Evolutionary conservation across 1,140 invertebrate genomes (phyloP), one percentile per base, ranked within the genome.

Genomic region (Druon quercuslanigerum): DNA sequence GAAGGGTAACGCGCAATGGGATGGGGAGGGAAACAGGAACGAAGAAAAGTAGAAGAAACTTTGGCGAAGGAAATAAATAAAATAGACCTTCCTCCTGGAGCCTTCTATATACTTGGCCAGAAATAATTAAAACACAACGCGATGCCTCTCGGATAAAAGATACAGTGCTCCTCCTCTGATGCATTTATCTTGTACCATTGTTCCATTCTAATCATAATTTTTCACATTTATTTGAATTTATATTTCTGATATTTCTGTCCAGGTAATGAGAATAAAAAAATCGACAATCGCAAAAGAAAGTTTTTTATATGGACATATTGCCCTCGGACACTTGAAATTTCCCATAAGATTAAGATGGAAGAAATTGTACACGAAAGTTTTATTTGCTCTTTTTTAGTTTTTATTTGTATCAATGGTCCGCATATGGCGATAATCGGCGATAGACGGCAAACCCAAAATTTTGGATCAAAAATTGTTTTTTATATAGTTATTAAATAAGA

Each of bases 61-160:
- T 66, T 7, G 57, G 52, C 17, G 52, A 46, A 66, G 60, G 60
- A 66, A 66, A 66, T 66, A 66, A 66, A 66, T 66, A 66, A 66
- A 66, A 40, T 66, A 66, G 60, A 66, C 16, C 13, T 20, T 25
- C 25, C 56, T 57, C n/a, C 25, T 66, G 33, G 14, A 40, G 14
- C 12, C 20, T 33, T 60, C 20, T 40, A 33, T 6, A 33, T 60
- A 54, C 52, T 54, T 66, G 60, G 14, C 25, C 33, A 66, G 25
- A 66, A 66, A 66, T 66, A 66, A 66, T 66, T 66, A 66, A 66
- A 66, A 66, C 25, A 66, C 33, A 66, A 66, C 25, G 9, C 20
- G 13, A 25, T 66, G 13, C 25, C 2, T n/a, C 25, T 33, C 2
- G 20, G 20, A 60, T 60, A 13, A 46, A 66, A 16, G 40, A 66